These are phyloP conservation scores for Gortyna flavago DNA, from an alignment of 2,888 invertebrate genomes.

Conservation along the genomic window DNA sequence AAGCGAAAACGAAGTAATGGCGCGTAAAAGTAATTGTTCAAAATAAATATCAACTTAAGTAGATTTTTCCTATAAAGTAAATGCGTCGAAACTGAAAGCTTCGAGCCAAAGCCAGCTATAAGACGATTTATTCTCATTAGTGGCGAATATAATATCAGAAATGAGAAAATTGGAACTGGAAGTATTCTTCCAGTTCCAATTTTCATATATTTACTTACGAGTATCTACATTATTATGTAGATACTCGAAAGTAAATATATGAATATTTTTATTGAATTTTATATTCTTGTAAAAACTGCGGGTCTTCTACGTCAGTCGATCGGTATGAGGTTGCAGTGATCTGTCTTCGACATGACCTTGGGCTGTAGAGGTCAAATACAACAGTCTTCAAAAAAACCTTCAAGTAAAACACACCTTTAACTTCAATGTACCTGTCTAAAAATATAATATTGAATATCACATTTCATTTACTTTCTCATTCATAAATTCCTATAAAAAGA, in stretches of 20 bases:
- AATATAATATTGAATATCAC: constrained; percentile 6
- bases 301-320: constrained; percentile 3
- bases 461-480: constrained; percentile 1
- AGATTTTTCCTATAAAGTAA: constrained; percentile 4
- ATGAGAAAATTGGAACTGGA: neutral
- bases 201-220: too few relatives aligned
- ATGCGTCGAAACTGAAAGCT: neutral
- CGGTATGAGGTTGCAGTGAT: constrained; percentile 11
- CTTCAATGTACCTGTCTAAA: neutral
- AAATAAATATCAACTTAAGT: neutral
- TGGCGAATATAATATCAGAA: neutral
- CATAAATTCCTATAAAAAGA: constrained; percentile 4
- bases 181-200: too few relatives aligned
- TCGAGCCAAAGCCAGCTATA: neutral
- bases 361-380: neutral
- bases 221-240: too few relatives aligned
- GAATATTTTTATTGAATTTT: neutral
- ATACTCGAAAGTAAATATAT: neutral
- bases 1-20: neutral
- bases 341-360: constrained; percentile 6
- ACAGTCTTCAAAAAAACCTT: neutral
- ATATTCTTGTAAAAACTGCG: neutral
- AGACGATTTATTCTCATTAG: constrained; percentile 1
- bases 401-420: constrained; percentile 12
- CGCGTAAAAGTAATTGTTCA: too few relatives aligned